A percentile compares a stretch with the other conserved stretches of the same genome.
Conservation (phyloP, 2,888 invertebrate genomes). For the Litoditis marina region DNA sequence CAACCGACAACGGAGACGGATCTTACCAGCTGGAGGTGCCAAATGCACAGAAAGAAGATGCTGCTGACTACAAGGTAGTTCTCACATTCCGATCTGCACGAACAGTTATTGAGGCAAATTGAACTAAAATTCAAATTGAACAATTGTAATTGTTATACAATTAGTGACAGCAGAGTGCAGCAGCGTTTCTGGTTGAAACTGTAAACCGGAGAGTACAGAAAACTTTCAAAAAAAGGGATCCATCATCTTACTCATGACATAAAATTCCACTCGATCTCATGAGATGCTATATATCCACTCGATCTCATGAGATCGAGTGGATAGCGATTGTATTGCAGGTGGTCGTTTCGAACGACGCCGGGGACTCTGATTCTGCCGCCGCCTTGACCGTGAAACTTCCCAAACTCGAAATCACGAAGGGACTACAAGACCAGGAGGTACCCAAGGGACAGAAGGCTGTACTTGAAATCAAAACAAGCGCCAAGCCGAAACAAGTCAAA, state of each 20-base stretch:
- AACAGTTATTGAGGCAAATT: too few relatives aligned
- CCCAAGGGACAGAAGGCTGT: slow-evolving; percentile 80
- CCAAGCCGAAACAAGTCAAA: slow-evolving; percentile 40
- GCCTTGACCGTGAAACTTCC: slow-evolving; percentile 47
- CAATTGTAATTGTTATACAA: too few relatives aligned
- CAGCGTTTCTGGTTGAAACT: too few relatives aligned
- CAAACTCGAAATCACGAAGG: slow-evolving; percentile 69
- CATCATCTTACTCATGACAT: too few relatives aligned
- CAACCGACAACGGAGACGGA: slow-evolving; percentile 50
- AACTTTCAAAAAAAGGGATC: too few relatives aligned
- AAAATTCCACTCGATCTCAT: too few relatives aligned
- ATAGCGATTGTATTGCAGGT: slow-evolving; percentile 1
- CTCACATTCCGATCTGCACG: too few relatives aligned
- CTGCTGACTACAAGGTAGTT: slow-evolving; percentile 54
- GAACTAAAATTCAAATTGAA: too few relatives aligned
- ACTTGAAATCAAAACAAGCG: slow-evolving; percentile 66
- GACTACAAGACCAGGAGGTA: slow-evolving; percentile 70
- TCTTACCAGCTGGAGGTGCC: slow-evolving; percentile 51
- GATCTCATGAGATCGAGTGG: not conserved
- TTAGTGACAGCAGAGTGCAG: too few relatives aligned
- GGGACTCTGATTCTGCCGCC: slow-evolving; percentile 58
- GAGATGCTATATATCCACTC: too few relatives aligned
- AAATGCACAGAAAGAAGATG: slow-evolving; percentile 47
- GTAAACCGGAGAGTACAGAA: too few relatives aligned
- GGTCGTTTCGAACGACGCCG: slow-evolving; percentile 54